Evolutionary conservation across 2,113 vertebrate species (phyloP), one percentile per base, ranked within the genome.

Genomic region (Sylvilagus bachmani): DNA sequence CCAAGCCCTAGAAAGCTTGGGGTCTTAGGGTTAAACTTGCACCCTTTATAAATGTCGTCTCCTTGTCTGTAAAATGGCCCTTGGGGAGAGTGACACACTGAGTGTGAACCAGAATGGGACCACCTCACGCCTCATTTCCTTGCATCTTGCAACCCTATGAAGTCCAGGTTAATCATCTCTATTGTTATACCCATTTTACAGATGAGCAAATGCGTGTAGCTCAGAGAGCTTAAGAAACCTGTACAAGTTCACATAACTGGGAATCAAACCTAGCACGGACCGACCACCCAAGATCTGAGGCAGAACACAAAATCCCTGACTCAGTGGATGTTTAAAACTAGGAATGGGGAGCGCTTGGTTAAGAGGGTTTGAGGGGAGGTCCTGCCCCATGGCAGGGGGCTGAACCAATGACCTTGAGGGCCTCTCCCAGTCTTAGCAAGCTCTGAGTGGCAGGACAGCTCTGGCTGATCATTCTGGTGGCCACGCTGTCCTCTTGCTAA

Each of bases 401-500:
- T 33, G n/a, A 51, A 38, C 27, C 53, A 21, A 51, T 44, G 38
- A 53, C 31, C 62, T 64, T 71, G 64, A 75, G 33, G 53, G 4
- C 5, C n/a, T 87, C 29, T 51, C 73, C 17, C 29, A 55, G 73
- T 36, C 21, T 95, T 19, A 85, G 64, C 49, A 88, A n/a, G 29
- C n/a, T 69, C 55, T 33, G 27, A 51, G 2, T 36, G 61, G 36
- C 29, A 44, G 71, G 38, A 71, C 69, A 64, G 33, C n/a, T 93
- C 78, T 90, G 55, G 69, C 58, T 6, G 11, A 62, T 49, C 83
- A 33, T 80, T 51, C 55, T 21, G 44, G 44, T 33, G 71, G 81
- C n/a, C 55, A 80, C 25, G 8, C 12, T 31, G 82, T 85, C 78
- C 84, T 88, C 89, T 90, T 64, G 92, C 83, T 96, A 90, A 81